Percentiles rank a stretch among this genome's conserved stretches.
These are phyloP conservation scores for Hemibagrus wyckioides DNA, from an alignment of 2,113 vertebrate species.

Conservation along the genomic window DNA sequence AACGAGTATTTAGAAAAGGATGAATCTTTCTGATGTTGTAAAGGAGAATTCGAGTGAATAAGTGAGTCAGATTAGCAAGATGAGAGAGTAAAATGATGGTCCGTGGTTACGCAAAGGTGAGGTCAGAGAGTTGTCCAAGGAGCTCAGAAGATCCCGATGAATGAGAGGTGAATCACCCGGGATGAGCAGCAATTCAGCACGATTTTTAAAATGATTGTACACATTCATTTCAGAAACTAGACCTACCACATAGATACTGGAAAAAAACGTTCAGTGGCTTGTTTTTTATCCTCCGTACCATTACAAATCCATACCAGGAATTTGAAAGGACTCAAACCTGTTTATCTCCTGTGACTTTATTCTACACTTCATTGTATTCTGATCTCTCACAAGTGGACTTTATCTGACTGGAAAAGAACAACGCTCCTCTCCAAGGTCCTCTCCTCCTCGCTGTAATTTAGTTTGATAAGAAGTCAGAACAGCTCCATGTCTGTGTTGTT, in stretches of 20 bases:
- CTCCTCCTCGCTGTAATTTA: slow-evolving; percentile 16
- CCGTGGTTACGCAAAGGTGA: no score
- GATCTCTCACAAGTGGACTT: slow-evolving; percentile 11
- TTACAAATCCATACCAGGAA: background rate
- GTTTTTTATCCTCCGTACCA: background rate
- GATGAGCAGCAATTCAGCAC: no score
- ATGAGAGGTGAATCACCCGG: no score
- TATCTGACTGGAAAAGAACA: background rate
- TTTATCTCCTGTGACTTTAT: background rate
- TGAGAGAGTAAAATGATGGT: no score
- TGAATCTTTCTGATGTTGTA: no score
- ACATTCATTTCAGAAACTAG: background rate
- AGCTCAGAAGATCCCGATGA: no score
- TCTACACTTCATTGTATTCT: background rate
- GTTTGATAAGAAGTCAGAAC: slow-evolving; percentile 17
- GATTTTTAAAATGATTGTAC: background rate
- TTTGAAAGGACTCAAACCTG: background rate
- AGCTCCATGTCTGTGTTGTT: slow-evolving; percentile 10
- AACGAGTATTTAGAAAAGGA: no score
- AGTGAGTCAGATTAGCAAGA: no score
- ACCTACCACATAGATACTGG: background rate
- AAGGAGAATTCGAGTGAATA: no score
- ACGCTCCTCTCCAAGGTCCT: background rate
- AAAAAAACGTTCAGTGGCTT: background rate
- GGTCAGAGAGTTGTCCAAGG: no score